These are phyloP conservation scores for Perca schrenkii DNA, from an alignment of 2,113 vertebrate genomes.

Conservation along the genomic window DNA sequence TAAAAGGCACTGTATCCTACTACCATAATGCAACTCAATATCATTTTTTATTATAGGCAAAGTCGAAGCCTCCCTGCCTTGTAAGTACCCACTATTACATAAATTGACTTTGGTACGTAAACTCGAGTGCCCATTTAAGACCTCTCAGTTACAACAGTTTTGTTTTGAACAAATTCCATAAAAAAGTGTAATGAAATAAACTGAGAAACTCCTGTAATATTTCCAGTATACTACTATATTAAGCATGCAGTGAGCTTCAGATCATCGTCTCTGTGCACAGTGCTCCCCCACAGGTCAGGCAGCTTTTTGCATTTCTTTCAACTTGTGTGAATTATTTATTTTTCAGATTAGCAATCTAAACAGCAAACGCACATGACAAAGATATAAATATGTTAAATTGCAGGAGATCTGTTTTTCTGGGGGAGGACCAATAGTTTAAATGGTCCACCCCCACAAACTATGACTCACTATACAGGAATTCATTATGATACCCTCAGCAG, in stretches of 20 bases:
- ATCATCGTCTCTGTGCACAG: constrained; percentile 26
- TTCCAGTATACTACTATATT: constrained; percentile 22
- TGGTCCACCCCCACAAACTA: constrained; percentile 34
- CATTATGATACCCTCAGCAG: constrained; percentile 1
- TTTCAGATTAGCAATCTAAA: constrained; percentile 37
- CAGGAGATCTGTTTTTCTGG: constrained; percentile 11
- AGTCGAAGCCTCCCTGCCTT: too few species aligned
- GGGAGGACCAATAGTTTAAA: constrained; percentile 27
- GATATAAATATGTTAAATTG: neutral
- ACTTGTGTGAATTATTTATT: constrained; percentile 53
- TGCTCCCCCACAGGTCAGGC: constrained; percentile 68
- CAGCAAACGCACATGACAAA: neutral
- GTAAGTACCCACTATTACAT: neutral
- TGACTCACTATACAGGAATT: constrained; percentile 44
- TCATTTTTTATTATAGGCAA: neutral
- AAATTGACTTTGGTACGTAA: neutral
- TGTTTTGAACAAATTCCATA: constrained; percentile 9
- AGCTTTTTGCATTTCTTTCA: constrained; percentile 46
- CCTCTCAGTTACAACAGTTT: constrained; percentile 2
- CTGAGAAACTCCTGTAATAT: neutral
- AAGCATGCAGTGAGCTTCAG: constrained; percentile 47
- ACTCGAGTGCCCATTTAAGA: neutral
- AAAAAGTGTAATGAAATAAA: constrained; percentile 11
- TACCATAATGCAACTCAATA: neutral
- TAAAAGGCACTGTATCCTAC: neutral